Percentiles rank a stretch among this genome's conserved stretches.
Evolutionary conservation across 2,113 vertebrate species (phyloP).

Genomic region (Leptobrachium leishanense): DNA sequence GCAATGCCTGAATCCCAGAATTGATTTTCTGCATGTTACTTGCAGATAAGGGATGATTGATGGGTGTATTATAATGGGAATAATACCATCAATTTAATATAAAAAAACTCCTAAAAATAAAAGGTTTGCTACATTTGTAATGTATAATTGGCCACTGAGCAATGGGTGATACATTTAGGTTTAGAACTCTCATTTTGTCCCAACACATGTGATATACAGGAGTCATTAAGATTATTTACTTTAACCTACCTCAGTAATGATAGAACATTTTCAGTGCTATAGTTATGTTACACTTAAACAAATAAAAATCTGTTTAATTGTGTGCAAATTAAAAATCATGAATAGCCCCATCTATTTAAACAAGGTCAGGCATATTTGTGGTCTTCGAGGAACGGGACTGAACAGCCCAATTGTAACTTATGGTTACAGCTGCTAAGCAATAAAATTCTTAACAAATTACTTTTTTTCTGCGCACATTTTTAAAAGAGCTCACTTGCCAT

Average conservation of each 20-base stretch:
- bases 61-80: too few relatives aligned
- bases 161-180: neutral
- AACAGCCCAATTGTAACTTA: conserved; percentile 41
- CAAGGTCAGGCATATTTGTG: conserved; percentile 46
- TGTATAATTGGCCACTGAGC: too few relatives aligned
- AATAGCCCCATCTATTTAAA: conserved; percentile 44
- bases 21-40: too few relatives aligned
- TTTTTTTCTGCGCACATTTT: conserved; percentile 40
- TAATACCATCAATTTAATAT: too few relatives aligned
- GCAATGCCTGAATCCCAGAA: too few relatives aligned
- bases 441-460: conserved; percentile 49
- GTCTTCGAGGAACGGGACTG: conserved; percentile 41
- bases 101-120: too few relatives aligned
- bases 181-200: too few relatives aligned
- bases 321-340: conserved; percentile 35
- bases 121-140: too few relatives aligned
- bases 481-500: conserved; percentile 43
- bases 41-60: too few relatives aligned
- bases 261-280: conserved; percentile 17
- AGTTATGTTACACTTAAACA: conserved; percentile 35
- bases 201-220: conserved; percentile 9
- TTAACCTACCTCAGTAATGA: conserved; percentile 24
- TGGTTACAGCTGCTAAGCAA: conserved; percentile 45
- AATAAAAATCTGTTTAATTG: conserved; percentile 45
- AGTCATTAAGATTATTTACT: conserved; percentile 34